Percentiles rank a stretch among this genome's conserved stretches.
phyloP scores from a whole-genome alignment of 1,140 invertebrate genomes.

The Aphaenogaster floridana region DNA sequence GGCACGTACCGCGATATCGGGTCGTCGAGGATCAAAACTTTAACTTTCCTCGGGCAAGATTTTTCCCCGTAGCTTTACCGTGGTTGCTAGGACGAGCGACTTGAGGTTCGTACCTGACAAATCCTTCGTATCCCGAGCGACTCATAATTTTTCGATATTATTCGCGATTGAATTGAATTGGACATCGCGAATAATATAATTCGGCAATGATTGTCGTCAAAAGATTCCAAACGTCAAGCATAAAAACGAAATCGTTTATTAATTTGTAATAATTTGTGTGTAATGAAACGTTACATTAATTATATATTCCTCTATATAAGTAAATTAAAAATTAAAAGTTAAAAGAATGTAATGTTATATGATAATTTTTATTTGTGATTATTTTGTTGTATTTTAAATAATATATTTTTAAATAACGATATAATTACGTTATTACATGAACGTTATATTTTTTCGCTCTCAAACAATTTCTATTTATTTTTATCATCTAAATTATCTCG shows the following conservation, averaged over 20 bases:
- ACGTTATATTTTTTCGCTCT: not conserved
- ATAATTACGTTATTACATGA: not conserved
- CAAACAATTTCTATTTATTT: not conserved
- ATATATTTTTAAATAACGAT: not conserved
- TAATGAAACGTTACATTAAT: constrained; percentile 19
- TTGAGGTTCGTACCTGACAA: constrained; percentile 32
- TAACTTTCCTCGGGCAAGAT: constrained; percentile 49
- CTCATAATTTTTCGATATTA: constrained; percentile 41
- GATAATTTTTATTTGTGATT: not conserved
- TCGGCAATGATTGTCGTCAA: not conserved
- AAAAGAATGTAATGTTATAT: not conserved
- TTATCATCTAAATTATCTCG: not conserved
- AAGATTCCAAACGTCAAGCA: not conserved
- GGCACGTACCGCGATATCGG: constrained; percentile 50
- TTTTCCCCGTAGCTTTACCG: constrained; percentile 39
- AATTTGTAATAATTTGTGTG: not conserved
- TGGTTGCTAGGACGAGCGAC: constrained; percentile 18
- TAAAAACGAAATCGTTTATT: not conserved
- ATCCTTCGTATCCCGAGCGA: constrained; percentile 21
- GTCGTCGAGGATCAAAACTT: constrained; percentile 60
- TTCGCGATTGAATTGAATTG: constrained; percentile 21
- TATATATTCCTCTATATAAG: not conserved
- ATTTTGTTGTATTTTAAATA: not conserved
- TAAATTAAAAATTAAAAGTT: not conserved
- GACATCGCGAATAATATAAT: not conserved